Evolutionary conservation across 2,888 invertebrate species (phyloP), one percentile per base, ranked within the genome.

Genomic region (Cephus rjabovi): DNA sequence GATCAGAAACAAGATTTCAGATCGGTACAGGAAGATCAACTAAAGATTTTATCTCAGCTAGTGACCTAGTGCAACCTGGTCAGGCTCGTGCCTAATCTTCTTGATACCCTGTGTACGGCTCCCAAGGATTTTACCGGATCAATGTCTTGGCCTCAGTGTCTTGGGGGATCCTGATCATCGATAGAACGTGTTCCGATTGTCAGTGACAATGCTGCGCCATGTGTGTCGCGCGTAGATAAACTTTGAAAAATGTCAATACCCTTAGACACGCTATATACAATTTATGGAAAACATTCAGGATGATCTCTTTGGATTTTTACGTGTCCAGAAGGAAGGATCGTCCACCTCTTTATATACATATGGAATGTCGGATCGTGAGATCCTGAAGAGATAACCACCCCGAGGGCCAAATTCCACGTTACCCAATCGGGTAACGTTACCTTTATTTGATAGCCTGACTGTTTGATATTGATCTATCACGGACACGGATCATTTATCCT

Each of bases 371-470:
- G 81, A 80, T 79, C 79, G 74, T 81, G 75, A 87, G 84, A 86
- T 86, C 82, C 80, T 84, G 84, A 87, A 81, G 81, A 83, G 85
- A 88, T 87, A 86, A 83, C 88, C 88, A 89, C 88, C 89, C 88
- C 81, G 85, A 85, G 83, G 82, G 84, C 82, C 87, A 83, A 85
- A 89, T 89, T 89, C 89, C 86, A 82, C 35, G 86, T 86, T 85
- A 81, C 83, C 76, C 79, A 81, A 83, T 83, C 82, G 78, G 75
- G 77, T 78, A 78, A 79, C 82, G 83, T 87, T 84, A 87, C 79
- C 81, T 85, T 84, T 82, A 82, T 84, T 85, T 85, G 85, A 85
- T 85, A 69, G 85, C 84, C 83, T 84, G 83, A 83, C 85, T 83
- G 83, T 85, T 85, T 83, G 88, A 88, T 87, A 86, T 76, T 81